Evolutionary conservation across 2,113 vertebrate genomes (phyloP).

Genomic region (Donacobius atricapilla): DNA sequence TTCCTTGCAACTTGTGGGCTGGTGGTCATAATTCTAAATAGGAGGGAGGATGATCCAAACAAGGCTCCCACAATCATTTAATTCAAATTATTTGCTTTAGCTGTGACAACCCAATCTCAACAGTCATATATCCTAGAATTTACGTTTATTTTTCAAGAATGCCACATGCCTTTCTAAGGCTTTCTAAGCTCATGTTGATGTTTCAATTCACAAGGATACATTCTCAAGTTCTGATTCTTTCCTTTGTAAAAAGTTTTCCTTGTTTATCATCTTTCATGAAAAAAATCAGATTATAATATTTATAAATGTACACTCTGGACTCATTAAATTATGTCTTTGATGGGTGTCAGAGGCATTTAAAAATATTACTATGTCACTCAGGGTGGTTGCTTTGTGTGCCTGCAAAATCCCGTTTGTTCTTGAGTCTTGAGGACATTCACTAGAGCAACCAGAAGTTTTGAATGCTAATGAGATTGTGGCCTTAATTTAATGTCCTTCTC

Average conservation of each 20-base stretch:
- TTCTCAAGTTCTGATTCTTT: not conserved
- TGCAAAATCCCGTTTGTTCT: not conserved
- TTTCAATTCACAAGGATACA: not conserved
- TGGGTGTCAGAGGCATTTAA: not conserved
- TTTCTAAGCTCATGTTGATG: not conserved
- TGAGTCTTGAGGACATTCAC: not conserved
- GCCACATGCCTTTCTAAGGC: not conserved
- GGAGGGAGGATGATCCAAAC: not conserved
- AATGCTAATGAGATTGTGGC: not conserved
- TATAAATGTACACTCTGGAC: not conserved
- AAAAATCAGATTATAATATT: not conserved
- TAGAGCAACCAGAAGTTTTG: not conserved
- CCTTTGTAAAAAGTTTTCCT: not conserved
- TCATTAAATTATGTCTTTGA: not conserved
- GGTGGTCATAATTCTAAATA: not conserved
- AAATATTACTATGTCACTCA: not conserved
- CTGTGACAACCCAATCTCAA: not conserved
- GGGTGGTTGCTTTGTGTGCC: not conserved
- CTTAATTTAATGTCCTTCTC: not conserved
- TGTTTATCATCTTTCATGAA: not conserved
- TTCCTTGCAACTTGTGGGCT: not conserved
- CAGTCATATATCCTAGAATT: not conserved
- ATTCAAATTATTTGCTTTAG: not conserved
- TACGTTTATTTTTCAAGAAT: not conserved
- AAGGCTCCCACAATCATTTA: not conserved